Evolutionary conservation across 2,113 vertebrate species (phyloP).

Genomic region (Sphyrna mokarran): DNA sequence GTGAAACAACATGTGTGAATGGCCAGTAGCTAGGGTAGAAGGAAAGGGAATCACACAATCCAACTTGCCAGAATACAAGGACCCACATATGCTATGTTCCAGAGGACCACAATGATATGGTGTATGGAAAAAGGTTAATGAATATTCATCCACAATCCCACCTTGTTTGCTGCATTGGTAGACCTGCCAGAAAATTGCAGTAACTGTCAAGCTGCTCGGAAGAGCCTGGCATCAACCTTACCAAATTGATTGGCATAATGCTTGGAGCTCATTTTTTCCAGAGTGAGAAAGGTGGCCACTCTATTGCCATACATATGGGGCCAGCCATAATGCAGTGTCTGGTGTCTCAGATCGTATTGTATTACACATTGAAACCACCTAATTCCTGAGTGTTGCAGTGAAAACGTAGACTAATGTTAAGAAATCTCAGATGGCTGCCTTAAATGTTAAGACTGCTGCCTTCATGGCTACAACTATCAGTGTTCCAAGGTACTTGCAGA

Average conservation of each 20-base stretch:
- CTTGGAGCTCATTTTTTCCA: not conserved
- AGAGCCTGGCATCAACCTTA: not conserved
- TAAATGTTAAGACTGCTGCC: not conserved
- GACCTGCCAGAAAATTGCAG: not conserved
- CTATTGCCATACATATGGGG: not conserved
- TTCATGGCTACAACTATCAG: not conserved
- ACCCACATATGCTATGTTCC: not conserved
- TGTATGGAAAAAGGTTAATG: not conserved
- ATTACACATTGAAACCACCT: not conserved
- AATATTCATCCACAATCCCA: not conserved
- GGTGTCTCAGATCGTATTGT: not conserved
- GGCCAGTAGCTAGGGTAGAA: not conserved
- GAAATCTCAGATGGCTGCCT: not conserved
- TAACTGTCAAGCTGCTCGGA: not conserved
- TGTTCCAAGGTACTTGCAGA: not conserved
- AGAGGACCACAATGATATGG: not conserved
- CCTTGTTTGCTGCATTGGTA: not conserved
- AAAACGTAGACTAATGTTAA: not conserved
- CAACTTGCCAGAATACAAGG: not conserved
- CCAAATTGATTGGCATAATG: not conserved
- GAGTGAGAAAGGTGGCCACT: not conserved
- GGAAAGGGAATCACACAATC: not conserved
- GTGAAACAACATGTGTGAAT: not conserved
- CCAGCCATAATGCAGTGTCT: not conserved
- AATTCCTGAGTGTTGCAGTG: not conserved